Conservation (phyloP, 2,888 invertebrate genomes). For the Trachelus tabidus region DNA sequence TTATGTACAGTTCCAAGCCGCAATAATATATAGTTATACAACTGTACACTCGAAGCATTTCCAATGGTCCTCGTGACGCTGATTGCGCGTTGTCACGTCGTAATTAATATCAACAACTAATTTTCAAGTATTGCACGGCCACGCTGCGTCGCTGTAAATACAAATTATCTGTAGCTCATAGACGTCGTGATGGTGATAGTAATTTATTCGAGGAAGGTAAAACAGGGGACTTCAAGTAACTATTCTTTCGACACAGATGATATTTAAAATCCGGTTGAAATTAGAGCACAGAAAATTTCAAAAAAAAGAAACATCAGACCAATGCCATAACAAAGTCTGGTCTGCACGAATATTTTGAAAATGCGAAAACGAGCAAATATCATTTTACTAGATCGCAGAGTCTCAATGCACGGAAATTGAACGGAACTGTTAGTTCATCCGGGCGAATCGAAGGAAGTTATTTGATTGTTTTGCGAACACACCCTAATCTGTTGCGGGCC, state of each 20-base stretch:
- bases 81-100: background rate
- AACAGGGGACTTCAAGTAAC: background rate
- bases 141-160: background rate
- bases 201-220: background rate
- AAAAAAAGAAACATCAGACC: no score
- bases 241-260: background rate
- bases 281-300: background rate
- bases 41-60: background rate
- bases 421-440: background rate
- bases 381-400: background rate
- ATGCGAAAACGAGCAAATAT: background rate
- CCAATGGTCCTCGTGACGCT: background rate
- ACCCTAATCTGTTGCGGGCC: conserved; percentile 51
- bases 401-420: background rate
- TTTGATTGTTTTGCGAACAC: conserved; percentile 41
- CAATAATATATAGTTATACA: background rate
- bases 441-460: conserved; percentile 21
- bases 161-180: background rate
- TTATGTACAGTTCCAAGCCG: background rate
- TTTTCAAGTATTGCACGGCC: background rate
- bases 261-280: no score
- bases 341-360: background rate
- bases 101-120: background rate
- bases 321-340: background rate
- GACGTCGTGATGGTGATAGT: background rate